These are phyloP conservation scores for Sus scrofa DNA, from an alignment of 2,113 vertebrate genomes.

Conservation along the genomic window DNA sequence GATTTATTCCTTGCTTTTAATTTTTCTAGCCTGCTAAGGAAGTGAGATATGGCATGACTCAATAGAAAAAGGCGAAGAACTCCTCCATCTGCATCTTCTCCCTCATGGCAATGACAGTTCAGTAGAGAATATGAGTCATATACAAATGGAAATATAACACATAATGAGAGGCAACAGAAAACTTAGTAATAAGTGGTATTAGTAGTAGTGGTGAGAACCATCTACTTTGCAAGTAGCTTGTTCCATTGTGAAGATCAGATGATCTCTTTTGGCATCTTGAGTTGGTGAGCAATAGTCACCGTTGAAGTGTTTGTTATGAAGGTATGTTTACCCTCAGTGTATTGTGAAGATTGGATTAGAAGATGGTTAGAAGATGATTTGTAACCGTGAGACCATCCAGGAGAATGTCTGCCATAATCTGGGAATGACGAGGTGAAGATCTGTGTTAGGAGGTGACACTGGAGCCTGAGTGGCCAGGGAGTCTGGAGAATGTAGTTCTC, in stretches of 20 bases:
- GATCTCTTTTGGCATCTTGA: neutral
- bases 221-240: neutral
- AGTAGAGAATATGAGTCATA: slow-evolving; percentile 50
- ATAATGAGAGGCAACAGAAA: neutral
- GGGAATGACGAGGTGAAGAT: neutral
- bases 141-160: slow-evolving; percentile 38
- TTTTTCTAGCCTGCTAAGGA: slow-evolving; percentile 34
- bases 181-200: neutral
- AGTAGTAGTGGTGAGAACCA: neutral
- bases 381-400: neutral
- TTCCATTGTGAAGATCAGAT: neutral
- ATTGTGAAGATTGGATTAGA: neutral
- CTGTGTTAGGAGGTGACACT: neutral
- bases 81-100: slow-evolving; percentile 22
- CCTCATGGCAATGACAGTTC: slow-evolving; percentile 13
- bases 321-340: neutral
- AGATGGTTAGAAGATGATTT: neutral
- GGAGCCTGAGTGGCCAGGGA: neutral
- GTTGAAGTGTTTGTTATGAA: neutral
- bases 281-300: neutral
- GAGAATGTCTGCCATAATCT: neutral
- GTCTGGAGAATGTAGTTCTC: neutral
- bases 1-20: slow-evolving; percentile 1
- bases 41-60: slow-evolving; percentile 18
- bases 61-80: slow-evolving; percentile 18